phyloP scores from a whole-genome alignment of 2,797 vertebrate genomes.

The Chaetophractus vellerosus region DNA sequence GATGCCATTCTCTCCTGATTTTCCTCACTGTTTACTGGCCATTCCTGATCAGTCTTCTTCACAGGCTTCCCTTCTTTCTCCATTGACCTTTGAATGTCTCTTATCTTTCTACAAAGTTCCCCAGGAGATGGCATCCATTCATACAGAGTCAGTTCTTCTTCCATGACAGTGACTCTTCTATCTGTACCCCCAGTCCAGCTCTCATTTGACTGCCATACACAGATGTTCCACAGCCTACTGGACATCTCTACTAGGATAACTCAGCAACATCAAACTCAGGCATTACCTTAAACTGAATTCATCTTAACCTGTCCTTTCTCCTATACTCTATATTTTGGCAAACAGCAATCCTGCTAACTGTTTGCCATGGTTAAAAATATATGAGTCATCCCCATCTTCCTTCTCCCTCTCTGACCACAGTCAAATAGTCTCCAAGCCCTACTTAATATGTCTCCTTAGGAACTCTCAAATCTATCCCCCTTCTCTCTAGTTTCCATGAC shows the following conservation, averaged over 20 bases:
- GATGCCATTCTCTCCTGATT: not conserved
- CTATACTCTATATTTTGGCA: not conserved
- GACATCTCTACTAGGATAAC: not conserved
- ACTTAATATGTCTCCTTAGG: not conserved
- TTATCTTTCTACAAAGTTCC: not conserved
- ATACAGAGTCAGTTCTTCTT: not conserved
- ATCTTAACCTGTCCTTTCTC: not conserved
- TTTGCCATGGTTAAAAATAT: not conserved
- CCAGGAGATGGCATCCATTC: not conserved
- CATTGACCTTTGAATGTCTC: not conserved
- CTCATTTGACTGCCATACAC: not conserved
- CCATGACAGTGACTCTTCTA: not conserved
- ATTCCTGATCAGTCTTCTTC: constrained; percentile 16
- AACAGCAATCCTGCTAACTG: not conserved
- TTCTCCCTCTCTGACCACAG: not conserved
- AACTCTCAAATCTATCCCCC: not conserved
- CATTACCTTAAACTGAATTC: not conserved
- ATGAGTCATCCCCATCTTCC: not conserved
- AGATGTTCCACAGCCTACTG: not conserved
- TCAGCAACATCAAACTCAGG: not conserved
- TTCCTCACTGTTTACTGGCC: not conserved
- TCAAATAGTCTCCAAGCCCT: not conserved
- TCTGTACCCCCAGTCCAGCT: not conserved
- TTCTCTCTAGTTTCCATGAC: not conserved
- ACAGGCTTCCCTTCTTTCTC: not conserved